phyloP scores from a whole-genome alignment of 2,888 invertebrate genomes.

The Troglohyphantes excavatus region DNA sequence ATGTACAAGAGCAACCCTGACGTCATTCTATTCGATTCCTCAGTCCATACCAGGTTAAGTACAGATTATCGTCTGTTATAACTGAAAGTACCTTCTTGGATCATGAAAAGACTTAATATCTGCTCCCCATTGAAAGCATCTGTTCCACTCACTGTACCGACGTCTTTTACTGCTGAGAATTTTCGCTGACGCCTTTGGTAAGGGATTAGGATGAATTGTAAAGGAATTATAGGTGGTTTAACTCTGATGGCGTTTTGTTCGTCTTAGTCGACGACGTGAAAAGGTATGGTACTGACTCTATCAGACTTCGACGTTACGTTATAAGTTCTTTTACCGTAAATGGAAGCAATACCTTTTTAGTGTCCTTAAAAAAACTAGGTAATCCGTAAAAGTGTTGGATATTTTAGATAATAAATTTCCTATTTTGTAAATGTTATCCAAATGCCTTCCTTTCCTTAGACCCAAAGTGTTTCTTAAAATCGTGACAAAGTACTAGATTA shows the following conservation, averaged over 20 bases:
- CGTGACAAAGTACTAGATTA: too few species aligned
- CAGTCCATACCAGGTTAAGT: conserved; percentile 60
- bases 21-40: conserved; percentile 48
- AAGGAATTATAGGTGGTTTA: not conserved
- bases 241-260: not conserved
- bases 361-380: too few species aligned
- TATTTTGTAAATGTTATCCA: too few species aligned
- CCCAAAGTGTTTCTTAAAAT: too few species aligned
- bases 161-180: not conserved
- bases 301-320: too few species aligned
- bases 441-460: too few species aligned
- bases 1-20: conserved; percentile 4
- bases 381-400: too few species aligned
- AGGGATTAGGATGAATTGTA: not conserved
- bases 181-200: conserved; percentile 11
- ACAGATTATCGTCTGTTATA: conserved; percentile 57
- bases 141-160: not conserved
- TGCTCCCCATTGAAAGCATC: not conserved
- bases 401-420: too few species aligned
- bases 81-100: not conserved
- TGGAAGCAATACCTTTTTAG: too few species aligned
- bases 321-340: too few species aligned
- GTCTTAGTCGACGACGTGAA: too few species aligned
- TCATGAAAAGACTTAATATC: conserved; percentile 16
- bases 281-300: too few species aligned